Evolutionary conservation across 2,888 invertebrate species (phyloP).

Genomic region (Crocallis elinguaria): DNA sequence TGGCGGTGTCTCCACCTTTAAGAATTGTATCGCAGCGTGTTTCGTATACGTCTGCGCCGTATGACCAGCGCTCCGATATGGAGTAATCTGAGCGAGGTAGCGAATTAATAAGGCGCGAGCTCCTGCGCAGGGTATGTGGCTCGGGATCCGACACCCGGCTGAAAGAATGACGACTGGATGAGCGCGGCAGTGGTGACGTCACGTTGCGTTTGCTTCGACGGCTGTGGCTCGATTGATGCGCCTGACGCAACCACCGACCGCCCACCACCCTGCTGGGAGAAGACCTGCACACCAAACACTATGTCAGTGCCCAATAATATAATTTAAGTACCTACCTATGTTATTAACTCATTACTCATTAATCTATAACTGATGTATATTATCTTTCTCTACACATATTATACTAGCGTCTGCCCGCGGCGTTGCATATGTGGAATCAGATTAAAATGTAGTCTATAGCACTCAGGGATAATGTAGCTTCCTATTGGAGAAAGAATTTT

Average conservation of each 20-base stretch:
- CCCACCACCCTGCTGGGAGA: slow-evolving; percentile 85
- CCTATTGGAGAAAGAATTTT: too few species aligned
- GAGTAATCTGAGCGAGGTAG: slow-evolving; percentile 81
- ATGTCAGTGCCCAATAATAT: not conserved
- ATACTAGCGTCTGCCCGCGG: too few species aligned
- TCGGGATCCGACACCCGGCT: slow-evolving; percentile 67
- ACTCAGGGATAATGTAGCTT: too few species aligned
- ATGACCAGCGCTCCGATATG: slow-evolving; percentile 85
- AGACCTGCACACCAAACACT: slow-evolving; percentile 63
- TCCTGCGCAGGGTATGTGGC: slow-evolving; percentile 71
- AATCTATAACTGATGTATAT: too few species aligned
- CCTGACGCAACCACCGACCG: slow-evolving; percentile 82
- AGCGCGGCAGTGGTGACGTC: slow-evolving; percentile 71
- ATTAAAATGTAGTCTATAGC: too few species aligned
- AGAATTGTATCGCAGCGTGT: slow-evolving; percentile 72
- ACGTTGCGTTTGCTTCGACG: slow-evolving; percentile 71
- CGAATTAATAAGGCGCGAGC: slow-evolving; percentile 80
- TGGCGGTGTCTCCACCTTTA: slow-evolving; percentile 68
- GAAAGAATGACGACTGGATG: slow-evolving; percentile 64
- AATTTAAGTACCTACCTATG: too few species aligned
- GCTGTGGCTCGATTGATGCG: slow-evolving; percentile 75
- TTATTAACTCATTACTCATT: too few species aligned
- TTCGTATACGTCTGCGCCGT: slow-evolving; percentile 82
- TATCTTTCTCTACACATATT: too few species aligned
- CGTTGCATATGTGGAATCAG: too few species aligned